phyloP scores from a whole-genome alignment of 2,113 vertebrate genomes.

The Lamprologus ornatipinnis region DNA sequence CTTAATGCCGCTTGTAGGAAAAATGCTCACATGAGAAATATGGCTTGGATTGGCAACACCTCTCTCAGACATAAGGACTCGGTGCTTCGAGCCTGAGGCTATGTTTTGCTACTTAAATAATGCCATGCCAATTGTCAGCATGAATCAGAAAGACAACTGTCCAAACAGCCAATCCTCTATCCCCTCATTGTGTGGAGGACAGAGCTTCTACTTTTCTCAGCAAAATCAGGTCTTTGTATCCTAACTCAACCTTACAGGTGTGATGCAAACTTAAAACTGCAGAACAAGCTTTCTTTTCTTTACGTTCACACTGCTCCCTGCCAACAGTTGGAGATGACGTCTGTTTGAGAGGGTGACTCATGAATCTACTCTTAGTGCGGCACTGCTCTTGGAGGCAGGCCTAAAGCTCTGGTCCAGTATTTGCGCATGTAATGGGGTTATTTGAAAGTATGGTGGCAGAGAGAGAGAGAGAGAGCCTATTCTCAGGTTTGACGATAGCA shows the following conservation, averaged over 20 bases:
- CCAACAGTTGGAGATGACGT: conserved; percentile 62
- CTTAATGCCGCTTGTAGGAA: conserved; percentile 20
- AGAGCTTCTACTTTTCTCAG: conserved; percentile 12
- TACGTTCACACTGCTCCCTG: conserved; percentile 39
- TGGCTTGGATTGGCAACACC: conserved; percentile 43
- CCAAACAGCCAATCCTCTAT: background rate
- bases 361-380: conserved; percentile 63
- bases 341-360: conserved; percentile 69
- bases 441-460: conserved; percentile 58
- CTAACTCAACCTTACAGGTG: conserved; percentile 44
- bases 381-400: conserved; percentile 53
- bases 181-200: background rate
- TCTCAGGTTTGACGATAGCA: conserved; percentile 30
- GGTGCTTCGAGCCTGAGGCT: background rate
- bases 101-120: conserved; percentile 1
- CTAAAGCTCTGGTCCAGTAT: conserved; percentile 46
- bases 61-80: background rate
- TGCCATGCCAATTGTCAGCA: background rate
- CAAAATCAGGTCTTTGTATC: conserved; percentile 25
- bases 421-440: conserved; percentile 60
- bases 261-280: conserved; percentile 41
- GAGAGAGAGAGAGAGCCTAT: background rate
- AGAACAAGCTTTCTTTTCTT: conserved; percentile 63
- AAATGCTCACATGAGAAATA: conserved; percentile 24
- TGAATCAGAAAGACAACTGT: conserved; percentile 27